Base-by-base conservation (phyloP, 2,797 vertebrate genomes). In the Sebastes taczanowskii region DNA sequence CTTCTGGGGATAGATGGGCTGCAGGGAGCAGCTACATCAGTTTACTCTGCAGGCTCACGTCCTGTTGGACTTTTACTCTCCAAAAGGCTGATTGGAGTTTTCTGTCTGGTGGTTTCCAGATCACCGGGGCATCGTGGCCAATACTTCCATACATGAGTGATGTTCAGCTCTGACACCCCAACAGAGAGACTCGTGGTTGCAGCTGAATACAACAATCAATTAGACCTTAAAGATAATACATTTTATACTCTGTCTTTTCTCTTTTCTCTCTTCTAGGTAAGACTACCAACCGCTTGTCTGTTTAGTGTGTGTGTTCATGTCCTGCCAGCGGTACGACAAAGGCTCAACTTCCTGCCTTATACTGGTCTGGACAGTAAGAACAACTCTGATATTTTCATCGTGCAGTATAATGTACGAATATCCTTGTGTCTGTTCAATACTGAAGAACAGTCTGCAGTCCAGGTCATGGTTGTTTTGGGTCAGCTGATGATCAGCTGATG, bases 241-340 rank as follows among this genome's bases (percentile, higher is more conserved):
- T 22, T 11, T 58, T n/a, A 34, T 2, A 25, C 18, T 58, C 10
- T 5, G 18, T 69, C 49, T 22, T 35, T 18, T 64, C 49, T 59
- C 4, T 22, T 14, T 58, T 67, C 30, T 81, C 11, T 75, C 22
- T 49, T 65, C 7, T 38, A 76, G 73, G 67, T 71, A 71, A 80
- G 58, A 80, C 1, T 0, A 23, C 29, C 29, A 34, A 4, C 7
- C 20, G 2, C 7, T n/a, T 30, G 53, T 23, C 34, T 27, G 10
- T 68, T 9, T 20, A 5, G 11, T 7, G 30, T 56, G 42, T 68
- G 4, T 23, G 8, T 29, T 22, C 13, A 1, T 49, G 11, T 46
- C 20, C 4, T 23, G 22, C 11, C 32, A 35, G 42, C 2, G 13
- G 22, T 49, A 32, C 3, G 13, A 30, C 29, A 9, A 34, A 34